These are phyloP conservation scores for Nematostella vectensis DNA, from an alignment of 92 coral and sea anemone species.

Conservation along the genomic window DNA sequence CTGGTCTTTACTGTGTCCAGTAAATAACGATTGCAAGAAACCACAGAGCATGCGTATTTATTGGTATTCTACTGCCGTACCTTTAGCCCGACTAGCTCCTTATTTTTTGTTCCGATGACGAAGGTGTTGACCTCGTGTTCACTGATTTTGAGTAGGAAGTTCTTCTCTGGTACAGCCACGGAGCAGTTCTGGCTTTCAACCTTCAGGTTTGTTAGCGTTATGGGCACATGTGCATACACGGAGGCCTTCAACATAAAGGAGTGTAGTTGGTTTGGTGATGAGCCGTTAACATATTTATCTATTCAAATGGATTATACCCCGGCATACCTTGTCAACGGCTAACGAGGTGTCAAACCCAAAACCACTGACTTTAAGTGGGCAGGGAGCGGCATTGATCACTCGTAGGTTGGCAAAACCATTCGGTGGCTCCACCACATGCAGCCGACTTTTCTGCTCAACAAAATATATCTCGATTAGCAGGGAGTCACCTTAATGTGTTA, in stretches of 20 bases:
- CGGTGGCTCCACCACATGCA: slow-evolving; percentile 58
- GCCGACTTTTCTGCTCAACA: slow-evolving; percentile 44
- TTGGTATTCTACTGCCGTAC: no score
- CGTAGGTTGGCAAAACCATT: slow-evolving; percentile 68
- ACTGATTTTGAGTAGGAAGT: slow-evolving; percentile 49
- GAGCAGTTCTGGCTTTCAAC: slow-evolving; percentile 65
- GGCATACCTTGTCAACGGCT: slow-evolving; percentile 30
- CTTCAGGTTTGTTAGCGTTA: slow-evolving; percentile 49
- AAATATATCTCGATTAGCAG: no score
- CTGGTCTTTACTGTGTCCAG: no score
- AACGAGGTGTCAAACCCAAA: slow-evolving; percentile 44
- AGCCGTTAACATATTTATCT: neutral
- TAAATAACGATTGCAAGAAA: no score
- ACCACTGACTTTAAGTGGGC: slow-evolving; percentile 63
- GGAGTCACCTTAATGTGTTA: no score
- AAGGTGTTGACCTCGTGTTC: slow-evolving; percentile 62
- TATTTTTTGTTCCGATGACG: slow-evolving; percentile 50
- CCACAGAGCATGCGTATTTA: no score
- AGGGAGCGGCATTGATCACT: slow-evolving; percentile 74
- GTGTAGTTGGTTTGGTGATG: neutral
- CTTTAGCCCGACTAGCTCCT: slow-evolving; percentile 45
- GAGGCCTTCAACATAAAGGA: slow-evolving; percentile 48
- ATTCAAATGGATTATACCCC: neutral
- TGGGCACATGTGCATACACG: slow-evolving; percentile 60
- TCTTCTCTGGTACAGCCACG: slow-evolving; percentile 25